Conservation (phyloP, 2,113 vertebrate species). For the Formicarius rufipectus region DNA sequence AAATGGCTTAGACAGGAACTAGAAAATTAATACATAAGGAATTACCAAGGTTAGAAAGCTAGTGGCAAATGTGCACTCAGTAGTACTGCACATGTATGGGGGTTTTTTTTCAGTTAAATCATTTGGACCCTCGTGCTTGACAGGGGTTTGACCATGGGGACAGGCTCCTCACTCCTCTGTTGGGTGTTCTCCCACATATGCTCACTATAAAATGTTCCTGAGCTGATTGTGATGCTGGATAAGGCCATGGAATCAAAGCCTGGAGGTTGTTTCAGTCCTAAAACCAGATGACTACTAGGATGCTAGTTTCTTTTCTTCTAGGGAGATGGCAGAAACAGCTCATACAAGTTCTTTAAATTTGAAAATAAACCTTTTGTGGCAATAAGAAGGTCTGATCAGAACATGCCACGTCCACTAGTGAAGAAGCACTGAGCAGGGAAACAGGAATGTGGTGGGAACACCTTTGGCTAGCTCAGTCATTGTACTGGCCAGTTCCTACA, state of each 20-base stretch:
- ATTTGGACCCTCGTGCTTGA: not conserved
- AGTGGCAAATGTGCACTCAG: not conserved
- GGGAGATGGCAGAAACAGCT: not conserved
- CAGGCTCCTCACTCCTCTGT: too few species aligned
- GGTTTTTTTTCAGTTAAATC: not conserved
- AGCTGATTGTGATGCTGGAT: not conserved
- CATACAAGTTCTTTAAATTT: not conserved
- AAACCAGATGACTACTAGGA: not conserved
- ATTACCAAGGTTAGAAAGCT: not conserved
- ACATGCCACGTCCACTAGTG: not conserved
- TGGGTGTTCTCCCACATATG: too few species aligned
- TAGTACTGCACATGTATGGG: fast-evolving
- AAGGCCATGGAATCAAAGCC: not conserved
- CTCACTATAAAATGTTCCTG: not conserved
- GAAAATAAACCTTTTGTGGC: not conserved
- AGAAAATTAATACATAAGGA: not conserved
- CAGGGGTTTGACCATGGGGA: too few species aligned
- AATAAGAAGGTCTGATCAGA: not conserved
- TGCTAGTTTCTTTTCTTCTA: not conserved
- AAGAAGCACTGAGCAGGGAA: not conserved
- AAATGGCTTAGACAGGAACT: not conserved
- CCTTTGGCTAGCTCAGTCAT: not conserved
- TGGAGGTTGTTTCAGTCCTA: not conserved
- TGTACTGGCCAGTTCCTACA: not conserved
- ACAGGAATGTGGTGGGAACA: not conserved